Base-by-base conservation (phyloP, 2,113 vertebrate genomes). In the Lathamus discolor region DNA sequence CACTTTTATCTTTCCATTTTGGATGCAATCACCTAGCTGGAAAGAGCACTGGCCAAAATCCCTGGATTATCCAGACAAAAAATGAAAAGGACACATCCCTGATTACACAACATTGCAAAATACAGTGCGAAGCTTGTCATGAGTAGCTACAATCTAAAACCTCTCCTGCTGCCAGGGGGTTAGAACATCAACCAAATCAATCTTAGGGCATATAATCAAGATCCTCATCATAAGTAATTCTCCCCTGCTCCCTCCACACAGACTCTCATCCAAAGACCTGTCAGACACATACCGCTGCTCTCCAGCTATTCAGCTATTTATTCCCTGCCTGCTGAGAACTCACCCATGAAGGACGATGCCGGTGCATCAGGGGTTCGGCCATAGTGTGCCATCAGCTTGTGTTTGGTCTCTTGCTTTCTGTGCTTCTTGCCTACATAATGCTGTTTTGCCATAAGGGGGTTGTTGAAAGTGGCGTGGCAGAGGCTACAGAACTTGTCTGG, bases 341-440 rank as follows among this genome's bases (percentile, higher is more conserved):
- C 93, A 98, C 98, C 98, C 94, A 97, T 80, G 68, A 97, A 98
- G 78, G 97, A 98, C 7, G 97, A 90, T 6, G 97, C 96, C 1
- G 97, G 94, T 57, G 98, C 96, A 46, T 98, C 98, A 5, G 97
- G 96, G 54, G 98, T 98, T 39, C 98, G 98, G 11, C 99, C 99
- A 4, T 99, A 99, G 62, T 99, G 98, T n/a, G 99, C 98, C 98
- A 99, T 99, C 93, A 99, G 98, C 92, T 99, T 99, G 96, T 98
- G 97, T 97, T 99, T 99, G 82, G 99, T 99, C 97, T 99, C 98
- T 84, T 99, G 99, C 92, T 99, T 99, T 95, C 98, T 98, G 93
- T 99, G 99, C 96, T 99, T 99, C 98, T 99, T 99, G 97, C 99
- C 99, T 55, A 97, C 98, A 4, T 99, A 99, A 97, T 99, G 99